Evolutionary conservation across 2,888 invertebrate genomes (phyloP), one percentile per base, ranked within the genome.

Genomic region (Stictocephala bisonia): DNA sequence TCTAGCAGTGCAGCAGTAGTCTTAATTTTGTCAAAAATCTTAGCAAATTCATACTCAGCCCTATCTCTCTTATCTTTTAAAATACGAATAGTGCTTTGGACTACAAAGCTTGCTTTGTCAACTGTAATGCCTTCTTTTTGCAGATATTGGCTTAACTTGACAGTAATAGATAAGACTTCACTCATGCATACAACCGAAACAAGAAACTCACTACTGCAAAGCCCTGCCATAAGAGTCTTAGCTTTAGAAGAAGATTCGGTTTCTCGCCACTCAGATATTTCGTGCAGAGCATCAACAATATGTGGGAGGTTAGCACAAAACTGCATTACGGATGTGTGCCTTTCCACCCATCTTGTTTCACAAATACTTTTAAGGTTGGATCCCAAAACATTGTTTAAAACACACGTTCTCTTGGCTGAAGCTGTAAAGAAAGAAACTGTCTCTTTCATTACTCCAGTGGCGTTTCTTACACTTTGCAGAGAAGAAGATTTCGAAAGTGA

Each of bases 301-400:
- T 48, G 31, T 35, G 48, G 29, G 9, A 74, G 27, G 35, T 27
- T 40, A 20, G 24, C 31, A 15, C n/a, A 18, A 58, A 76, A 75
- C 20, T 71, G 56, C 35, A 74, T 18, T 27, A 77, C 60, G 26
- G 48, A 48, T 24, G 76, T 71, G 26, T 76, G 74, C 51, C 73
- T 66, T 48, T 77, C 78, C 0, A 75, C 71, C 77, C 76, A 78
- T 15, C 77, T 60, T 2, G 77, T 78, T 50, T 78, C 77, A 73
- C 77, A 78, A 6, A 77, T 35, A 15, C 74, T 67, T 40, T 44
- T 40, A 9, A 78, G 31, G 40, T 74, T 40, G 31, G 18, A 13
- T 2, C 67, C 72, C 13, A 77, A 48, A 7, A 72, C 4, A 9
- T 40, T 60, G 3, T 66, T 44, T 1, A 67, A 13, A 26, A 67